Base-by-base conservation (phyloP, 53 echinoderm and acorn worm genomes). In the Actinopyga echinites region DNA sequence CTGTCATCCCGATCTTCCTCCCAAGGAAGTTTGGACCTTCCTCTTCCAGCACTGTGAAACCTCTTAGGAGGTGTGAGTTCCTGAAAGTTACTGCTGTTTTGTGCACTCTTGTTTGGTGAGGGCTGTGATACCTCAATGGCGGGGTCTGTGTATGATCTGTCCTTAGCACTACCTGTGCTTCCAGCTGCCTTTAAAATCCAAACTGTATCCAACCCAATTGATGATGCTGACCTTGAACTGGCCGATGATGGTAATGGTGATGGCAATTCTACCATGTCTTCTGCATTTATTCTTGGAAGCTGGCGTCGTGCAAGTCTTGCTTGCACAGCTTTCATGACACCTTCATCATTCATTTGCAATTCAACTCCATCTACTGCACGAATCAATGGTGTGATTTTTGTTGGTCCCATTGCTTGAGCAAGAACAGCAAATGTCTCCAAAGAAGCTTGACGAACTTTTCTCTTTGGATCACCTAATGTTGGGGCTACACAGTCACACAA, bases 321-420 rank as follows among this genome's bases (percentile, higher is more conserved):
- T 79, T 99, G 99, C 12, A 99, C 95, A 40, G 99, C 99, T 83
- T 90, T 90, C 99, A 99, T 99, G 25, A 99, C 94, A 12, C 99
- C 99, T 32, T 99, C 99, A 52, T 94, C 99, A 26, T 92, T 90
- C 87, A 91, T 95, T 73, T 92, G 79, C 37, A 99, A 79, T 80
- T 95, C 99, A 23, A 99, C 89, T 68, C 90, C 86, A 66, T 99
- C 99, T 11, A 99, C 99, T 30, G 99, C 97, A 87, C 88, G 90
- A 38, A 99, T 94, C 81, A 99, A 92, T 8, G 99, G 99, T 45
- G 74, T 83, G 30, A 99, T 94, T 43, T 90, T 86, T 21, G 87
- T 92, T 26, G 99, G 94, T 19, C 99, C 99, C 99, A 99, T 99
- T 36, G 99, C 99, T 66, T 94, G 94, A 8, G 99, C 99, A 32